Base-by-base conservation (phyloP, 2,888 invertebrate species). In the Pristionchus exspectatus region DNA sequence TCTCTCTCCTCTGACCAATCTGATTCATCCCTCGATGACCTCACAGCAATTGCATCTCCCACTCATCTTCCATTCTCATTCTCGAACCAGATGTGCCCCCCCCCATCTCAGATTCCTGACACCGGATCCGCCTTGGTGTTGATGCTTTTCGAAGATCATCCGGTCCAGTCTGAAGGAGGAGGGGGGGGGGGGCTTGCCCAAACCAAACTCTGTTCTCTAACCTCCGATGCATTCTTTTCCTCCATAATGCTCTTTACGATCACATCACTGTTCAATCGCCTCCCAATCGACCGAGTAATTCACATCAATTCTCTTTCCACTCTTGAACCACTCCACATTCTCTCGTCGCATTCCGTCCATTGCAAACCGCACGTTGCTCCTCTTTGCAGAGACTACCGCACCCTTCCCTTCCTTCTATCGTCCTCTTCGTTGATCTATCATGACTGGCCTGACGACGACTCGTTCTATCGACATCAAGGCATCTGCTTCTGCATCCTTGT, bases 341-440 rank as follows among this genome's bases (percentile, higher is more conserved):
- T 44, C 50, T 27, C 74, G n/a, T 18, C 72, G 72, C 69, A 27
- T 81, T 81, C 81, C 50, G 81, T 44, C 24, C 74, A 44, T 50
- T 81, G 44, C 81, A 54, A 72, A 18, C 72, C 44, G 44, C 50
- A 44, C 24, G 50, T 81, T 54, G 9, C 24, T 81, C 50, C 81
- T 50, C 81, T 54, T 54, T 81, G 81, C 81, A 81, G 81, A 77
- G 10, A 27, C 81, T 81, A 81, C 81, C n/a, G 81, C 54, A 81
- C 81, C 44, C 44, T 50, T 74, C 38, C n/a, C 74, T 74, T 54
- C 27, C 10, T 16, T 38, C 33, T 74, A 74, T 38, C 74, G 38
- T 74, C 4, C 74, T n/a, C 38, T 33, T n/a, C n/a, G 54, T 24
- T 81, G 50, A 74, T 81, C 81, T 27, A 81, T n/a, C n/a, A 81